These are phyloP conservation scores for Tricholaema leucomelas DNA, from an alignment of 2,113 vertebrate species.

Conservation along the genomic window DNA sequence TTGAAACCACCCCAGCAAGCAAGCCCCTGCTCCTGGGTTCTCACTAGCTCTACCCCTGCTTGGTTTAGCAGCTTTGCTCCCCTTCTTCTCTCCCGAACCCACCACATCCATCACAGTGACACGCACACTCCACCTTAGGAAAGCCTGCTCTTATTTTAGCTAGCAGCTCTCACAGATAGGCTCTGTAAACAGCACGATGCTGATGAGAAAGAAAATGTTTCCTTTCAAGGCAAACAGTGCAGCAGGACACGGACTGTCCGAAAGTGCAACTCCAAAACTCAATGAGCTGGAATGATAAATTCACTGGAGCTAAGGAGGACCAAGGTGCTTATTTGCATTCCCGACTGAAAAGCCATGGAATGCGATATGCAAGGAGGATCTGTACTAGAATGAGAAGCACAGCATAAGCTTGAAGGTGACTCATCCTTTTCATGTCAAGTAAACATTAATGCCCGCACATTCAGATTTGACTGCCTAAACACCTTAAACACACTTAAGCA, in stretches of 20 bases:
- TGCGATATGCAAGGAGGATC: neutral
- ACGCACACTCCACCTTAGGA: neutral
- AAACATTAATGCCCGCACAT: neutral
- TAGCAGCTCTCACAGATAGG: neutral
- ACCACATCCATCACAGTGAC: neutral
- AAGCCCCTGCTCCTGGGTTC: neutral
- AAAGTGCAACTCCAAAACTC: neutral
- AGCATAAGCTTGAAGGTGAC: constrained; percentile 9
- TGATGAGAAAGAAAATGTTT: neutral
- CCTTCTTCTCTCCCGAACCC: neutral
- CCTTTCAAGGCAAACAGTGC: constrained; percentile 23
- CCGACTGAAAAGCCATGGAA: neutral
- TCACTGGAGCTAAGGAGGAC: neutral
- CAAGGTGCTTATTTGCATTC: neutral
- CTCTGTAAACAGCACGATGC: neutral
- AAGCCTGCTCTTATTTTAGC: neutral
- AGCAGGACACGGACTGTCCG: neutral
- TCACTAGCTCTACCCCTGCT: neutral
- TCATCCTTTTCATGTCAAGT: constrained; percentile 7
- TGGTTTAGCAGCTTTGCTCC: neutral
- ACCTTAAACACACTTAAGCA: neutral
- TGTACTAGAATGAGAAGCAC: neutral
- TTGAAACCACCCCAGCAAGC: neutral
- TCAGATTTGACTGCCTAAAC: neutral
- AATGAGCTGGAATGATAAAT: neutral